These are phyloP conservation scores for Cantharis nigra DNA, from an alignment of 2,888 invertebrate genomes.

Conservation along the genomic window DNA sequence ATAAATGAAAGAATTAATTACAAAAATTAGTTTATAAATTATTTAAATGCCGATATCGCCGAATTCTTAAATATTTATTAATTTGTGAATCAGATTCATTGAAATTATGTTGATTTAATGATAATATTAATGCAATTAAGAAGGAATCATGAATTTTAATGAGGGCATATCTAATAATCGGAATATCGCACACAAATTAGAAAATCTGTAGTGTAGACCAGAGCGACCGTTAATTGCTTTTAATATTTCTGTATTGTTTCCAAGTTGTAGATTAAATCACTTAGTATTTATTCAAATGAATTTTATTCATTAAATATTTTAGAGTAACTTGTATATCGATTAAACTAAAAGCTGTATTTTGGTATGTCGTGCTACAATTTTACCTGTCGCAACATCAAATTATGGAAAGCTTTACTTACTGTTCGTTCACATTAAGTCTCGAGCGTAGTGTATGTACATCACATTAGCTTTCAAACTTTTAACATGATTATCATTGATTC, in stretches of 20 bases:
- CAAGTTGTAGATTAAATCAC: neutral
- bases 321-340: neutral
- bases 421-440: neutral
- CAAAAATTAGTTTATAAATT: no score
- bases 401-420: neutral
- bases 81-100: neutral
- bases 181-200: neutral
- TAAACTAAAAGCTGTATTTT: slow-evolving; percentile 1
- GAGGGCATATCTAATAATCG: neutral
- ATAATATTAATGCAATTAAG: neutral
- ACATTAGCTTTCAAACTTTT: neutral
- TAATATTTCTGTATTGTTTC: neutral
- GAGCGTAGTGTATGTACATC: neutral
- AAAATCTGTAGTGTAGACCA: neutral
- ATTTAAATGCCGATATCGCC: neutral
- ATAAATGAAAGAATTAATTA: no score
- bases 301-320: neutral
- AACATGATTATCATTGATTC: neutral
- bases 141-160: neutral
- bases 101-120: neutral
- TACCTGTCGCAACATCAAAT: neutral
- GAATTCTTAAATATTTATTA: neutral
- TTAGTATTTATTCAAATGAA: neutral
- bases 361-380: neutral
- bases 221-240: neutral